Percentiles rank a stretch among this genome's conserved stretches.
Evolutionary conservation across 2,113 vertebrate species (phyloP).

Genomic region (Raja brachyura): DNA sequence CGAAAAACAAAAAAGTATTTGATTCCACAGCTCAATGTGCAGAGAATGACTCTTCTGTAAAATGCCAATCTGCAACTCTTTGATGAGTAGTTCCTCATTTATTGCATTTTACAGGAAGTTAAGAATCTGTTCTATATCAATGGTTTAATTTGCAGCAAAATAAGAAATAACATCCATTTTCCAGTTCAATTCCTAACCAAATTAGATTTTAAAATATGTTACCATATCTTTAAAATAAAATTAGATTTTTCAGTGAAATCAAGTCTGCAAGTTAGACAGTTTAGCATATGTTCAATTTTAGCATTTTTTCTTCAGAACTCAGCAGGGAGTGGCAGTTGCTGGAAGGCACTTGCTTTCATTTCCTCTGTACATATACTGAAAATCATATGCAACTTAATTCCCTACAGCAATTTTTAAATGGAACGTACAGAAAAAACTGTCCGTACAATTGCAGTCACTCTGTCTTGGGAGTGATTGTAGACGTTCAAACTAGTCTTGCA

Average conservation of each 20-base stretch:
- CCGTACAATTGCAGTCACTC: neutral
- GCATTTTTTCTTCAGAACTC: neutral
- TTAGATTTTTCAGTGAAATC: neutral
- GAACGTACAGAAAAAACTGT: neutral
- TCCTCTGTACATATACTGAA: neutral
- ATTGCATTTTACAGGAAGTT: slow-evolving; percentile 1
- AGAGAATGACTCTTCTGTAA: neutral
- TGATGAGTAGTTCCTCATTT: neutral
- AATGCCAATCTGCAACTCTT: neutral
- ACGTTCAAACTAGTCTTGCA: neutral
- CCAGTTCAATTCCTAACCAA: neutral
- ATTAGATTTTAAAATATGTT: neutral
- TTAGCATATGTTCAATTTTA: slow-evolving; percentile 11
- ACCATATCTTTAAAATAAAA: neutral
- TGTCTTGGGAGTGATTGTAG: neutral
- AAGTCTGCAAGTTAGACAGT: neutral
- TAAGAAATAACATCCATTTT: neutral
- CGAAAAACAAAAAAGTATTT: neutral
- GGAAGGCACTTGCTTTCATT: slow-evolving; percentile 14
- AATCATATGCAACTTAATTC: slow-evolving; percentile 5
- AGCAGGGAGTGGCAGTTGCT: neutral
- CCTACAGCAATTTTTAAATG: slow-evolving; percentile 21
- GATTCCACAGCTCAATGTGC: neutral
- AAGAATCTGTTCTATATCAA: neutral
- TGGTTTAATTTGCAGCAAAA: neutral